Conservation (phyloP, 2,797 vertebrate genomes). For the Pristis pectinata region DNA sequence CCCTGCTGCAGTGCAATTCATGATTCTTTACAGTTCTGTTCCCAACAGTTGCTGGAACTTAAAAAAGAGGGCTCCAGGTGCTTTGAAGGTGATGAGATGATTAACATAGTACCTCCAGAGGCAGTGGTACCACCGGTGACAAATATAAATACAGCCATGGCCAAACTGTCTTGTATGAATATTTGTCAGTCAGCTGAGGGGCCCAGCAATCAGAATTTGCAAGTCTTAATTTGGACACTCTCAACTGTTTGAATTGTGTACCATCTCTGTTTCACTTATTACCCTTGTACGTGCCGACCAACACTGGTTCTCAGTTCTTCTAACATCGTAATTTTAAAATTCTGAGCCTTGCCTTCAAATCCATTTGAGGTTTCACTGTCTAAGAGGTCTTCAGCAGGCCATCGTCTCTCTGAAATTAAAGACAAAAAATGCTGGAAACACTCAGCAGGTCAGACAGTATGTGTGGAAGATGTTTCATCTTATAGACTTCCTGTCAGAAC, state of each 20-base stretch:
- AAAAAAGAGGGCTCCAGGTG: not conserved
- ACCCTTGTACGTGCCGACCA: not conserved
- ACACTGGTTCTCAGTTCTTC: not conserved
- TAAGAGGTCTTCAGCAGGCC: too few species aligned
- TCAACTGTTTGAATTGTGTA: not conserved
- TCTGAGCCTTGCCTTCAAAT: not conserved
- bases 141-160: not conserved
- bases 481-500: too few species aligned
- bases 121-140: not conserved
- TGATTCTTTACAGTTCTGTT: not conserved
- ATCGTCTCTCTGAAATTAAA: too few species aligned
- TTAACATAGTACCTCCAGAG: not conserved
- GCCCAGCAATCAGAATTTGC: not conserved
- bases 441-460: too few species aligned
- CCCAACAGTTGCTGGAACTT: not conserved
- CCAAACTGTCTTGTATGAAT: not conserved
- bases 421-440: too few species aligned
- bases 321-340: not conserved
- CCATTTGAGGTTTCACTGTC: not conserved
- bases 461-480: too few species aligned
- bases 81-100: not conserved
- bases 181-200: not conserved
- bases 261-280: not conserved
- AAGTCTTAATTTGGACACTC: not conserved
- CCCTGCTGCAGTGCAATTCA: not conserved